Base-by-base conservation (phyloP, 2,797 vertebrate species). In the Melanotaenia nigrans region DNA sequence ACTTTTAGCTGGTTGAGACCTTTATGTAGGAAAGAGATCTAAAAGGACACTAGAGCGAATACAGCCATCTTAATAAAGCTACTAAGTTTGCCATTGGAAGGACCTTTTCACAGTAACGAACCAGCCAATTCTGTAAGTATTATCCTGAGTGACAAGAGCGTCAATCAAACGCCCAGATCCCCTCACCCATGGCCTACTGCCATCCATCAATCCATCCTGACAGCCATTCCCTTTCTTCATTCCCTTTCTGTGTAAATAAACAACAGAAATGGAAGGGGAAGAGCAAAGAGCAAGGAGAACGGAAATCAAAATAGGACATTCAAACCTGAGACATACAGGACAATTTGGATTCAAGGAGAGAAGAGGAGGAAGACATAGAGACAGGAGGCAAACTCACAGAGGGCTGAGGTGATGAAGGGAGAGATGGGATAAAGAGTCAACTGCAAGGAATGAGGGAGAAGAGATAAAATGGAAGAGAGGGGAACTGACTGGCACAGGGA, bases 181-280 rank as follows among this genome's bases (percentile, higher is more conserved):
- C 73, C 71, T 84, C 83, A 87, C 78, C 87, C 84, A 25, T 81
- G 78, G 78, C 84, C 84, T 77, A 75, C 66, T 13, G 25, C 68
- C 78, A 87, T 92, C 85, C 78, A 89, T 91, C 91, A 87, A 86
- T 90, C 88, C 53, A 69, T 63, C 66, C 61, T 60, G 81, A 81
- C 84, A 87, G 82, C 70, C 47, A 35, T 62, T 65, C 78, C 72
- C 36, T 62, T 63, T 77, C 72, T 66, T 47, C 78, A 70, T 84
- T 73, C 78, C 61, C 65, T 75, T 70, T 65, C 75, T 56, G 68
- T 81, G 85, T 86, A 90, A 89, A 93, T 89, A 94, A 93, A 93
- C 84, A 90, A 85, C 68, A 38, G 64, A 51, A 33, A 71, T 67
- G 70, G 45, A 61, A 68, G 68, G 40, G 64, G 61, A 69, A 79